These are phyloP conservation scores for Chaetodon trifasciatus DNA, from an alignment of 2,797 vertebrate genomes.

Conservation along the genomic window DNA sequence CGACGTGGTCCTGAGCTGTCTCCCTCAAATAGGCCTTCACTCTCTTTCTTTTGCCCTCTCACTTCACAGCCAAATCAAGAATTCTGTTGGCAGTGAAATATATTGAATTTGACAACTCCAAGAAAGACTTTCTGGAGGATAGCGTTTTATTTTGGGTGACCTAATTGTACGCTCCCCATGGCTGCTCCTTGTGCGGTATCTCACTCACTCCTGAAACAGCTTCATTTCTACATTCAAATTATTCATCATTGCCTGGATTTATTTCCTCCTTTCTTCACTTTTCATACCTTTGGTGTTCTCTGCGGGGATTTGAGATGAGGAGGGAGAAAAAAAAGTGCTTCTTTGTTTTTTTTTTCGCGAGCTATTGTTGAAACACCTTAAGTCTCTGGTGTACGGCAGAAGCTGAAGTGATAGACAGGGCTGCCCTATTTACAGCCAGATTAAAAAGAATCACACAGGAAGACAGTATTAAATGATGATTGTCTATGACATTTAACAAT, in stretches of 20 bases:
- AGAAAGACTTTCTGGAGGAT: slow-evolving; percentile 84
- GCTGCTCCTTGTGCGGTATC: slow-evolving; percentile 84
- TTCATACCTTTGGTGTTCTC: slow-evolving; percentile 89
- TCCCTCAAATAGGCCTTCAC: slow-evolving; percentile 65
- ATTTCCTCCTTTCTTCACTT: slow-evolving; percentile 87
- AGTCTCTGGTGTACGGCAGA: slow-evolving; percentile 86
- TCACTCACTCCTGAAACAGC: slow-evolving; percentile 84
- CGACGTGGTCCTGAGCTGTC: slow-evolving; percentile 64
- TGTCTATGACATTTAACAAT: slow-evolving; percentile 86
- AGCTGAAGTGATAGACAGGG: slow-evolving; percentile 86
- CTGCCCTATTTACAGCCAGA: slow-evolving; percentile 89
- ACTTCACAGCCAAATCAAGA: slow-evolving; percentile 82
- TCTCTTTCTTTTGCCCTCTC: slow-evolving; percentile 68
- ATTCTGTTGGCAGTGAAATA: slow-evolving; percentile 83
- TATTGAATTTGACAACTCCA: slow-evolving; percentile 86
- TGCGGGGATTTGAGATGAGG: slow-evolving; percentile 88
- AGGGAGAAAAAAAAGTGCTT: slow-evolving; percentile 75
- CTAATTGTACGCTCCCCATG: slow-evolving; percentile 87
- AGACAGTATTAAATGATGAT: slow-evolving; percentile 86
- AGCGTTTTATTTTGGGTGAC: slow-evolving; percentile 86
- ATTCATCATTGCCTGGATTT: slow-evolving; percentile 88
- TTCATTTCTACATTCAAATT: slow-evolving; percentile 90
- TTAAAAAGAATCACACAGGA: slow-evolving; percentile 87
- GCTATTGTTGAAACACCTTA: slow-evolving; percentile 90
- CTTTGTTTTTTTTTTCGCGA: slow-evolving; percentile 78